Evolutionary conservation across 2,888 invertebrate species (phyloP).

Genomic region (Eilema depressum): DNA sequence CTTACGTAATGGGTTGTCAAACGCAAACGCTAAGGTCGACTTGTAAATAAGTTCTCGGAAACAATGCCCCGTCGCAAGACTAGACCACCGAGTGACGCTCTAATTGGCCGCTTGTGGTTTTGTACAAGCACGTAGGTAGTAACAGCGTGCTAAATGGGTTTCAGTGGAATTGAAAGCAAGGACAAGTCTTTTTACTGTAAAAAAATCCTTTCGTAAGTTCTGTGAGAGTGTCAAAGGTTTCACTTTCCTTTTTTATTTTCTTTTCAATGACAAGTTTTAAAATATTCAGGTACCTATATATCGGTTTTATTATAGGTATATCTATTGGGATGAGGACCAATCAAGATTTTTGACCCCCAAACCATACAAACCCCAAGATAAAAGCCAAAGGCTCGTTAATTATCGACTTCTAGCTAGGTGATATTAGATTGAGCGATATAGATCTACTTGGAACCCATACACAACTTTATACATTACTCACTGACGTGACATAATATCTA

Average conservation of each 20-base stretch:
- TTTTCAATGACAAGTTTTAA: too few relatives aligned
- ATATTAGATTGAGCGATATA: not conserved
- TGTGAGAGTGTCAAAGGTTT: not conserved
- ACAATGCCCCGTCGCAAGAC: not conserved
- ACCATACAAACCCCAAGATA: too few relatives aligned
- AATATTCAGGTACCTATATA: too few relatives aligned
- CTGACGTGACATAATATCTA: not conserved
- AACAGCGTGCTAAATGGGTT: not conserved
- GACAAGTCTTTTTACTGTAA: not conserved
- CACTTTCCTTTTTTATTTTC: not conserved
- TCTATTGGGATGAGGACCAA: too few relatives aligned
- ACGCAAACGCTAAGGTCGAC: constrained; percentile 3
- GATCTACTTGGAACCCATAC: not conserved
- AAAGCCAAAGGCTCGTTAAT: too few relatives aligned
- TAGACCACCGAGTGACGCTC: not conserved
- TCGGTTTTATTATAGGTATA: too few relatives aligned
- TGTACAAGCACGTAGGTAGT: not conserved
- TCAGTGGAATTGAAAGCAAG: not conserved
- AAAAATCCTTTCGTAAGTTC: not conserved
- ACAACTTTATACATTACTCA: not conserved
- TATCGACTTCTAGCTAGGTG: too few relatives aligned
- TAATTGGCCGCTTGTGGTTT: constrained; percentile 1
- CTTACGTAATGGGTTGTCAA: constrained; percentile 9
- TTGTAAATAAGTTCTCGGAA: constrained; percentile 12
- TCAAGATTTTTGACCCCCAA: too few relatives aligned